Evolutionary conservation across 2,888 invertebrate genomes (phyloP).

Genomic region (Heteromurus nitidus): DNA sequence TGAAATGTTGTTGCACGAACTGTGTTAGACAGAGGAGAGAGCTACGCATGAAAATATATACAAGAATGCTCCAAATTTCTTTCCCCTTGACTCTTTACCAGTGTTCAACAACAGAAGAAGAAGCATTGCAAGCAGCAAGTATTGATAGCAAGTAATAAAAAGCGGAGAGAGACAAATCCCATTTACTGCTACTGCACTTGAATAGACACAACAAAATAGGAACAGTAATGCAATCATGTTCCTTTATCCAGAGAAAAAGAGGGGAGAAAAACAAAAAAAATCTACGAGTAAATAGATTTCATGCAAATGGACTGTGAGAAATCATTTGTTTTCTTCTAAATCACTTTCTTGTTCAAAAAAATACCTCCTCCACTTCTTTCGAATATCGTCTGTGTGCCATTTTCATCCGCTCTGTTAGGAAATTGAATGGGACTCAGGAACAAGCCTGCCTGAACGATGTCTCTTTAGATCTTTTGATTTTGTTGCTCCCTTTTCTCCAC

Average conservation of each 20-base stretch:
- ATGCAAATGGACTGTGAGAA: constrained; percentile 67
- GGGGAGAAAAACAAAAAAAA: constrained; percentile 31
- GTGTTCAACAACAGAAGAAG: no score
- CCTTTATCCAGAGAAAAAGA: constrained; percentile 2
- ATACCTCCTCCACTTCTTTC: constrained; percentile 16
- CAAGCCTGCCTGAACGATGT: constrained; percentile 11
- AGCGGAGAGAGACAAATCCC: constrained; percentile 30
- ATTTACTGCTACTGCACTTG: constrained; percentile 33
- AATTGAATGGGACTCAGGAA: constrained; percentile 48
- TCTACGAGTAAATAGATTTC: constrained; percentile 54
- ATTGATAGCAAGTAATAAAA: constrained; percentile 41
- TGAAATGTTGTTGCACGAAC: no score
- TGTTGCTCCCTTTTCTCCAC: not conserved
- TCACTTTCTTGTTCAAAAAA: constrained; percentile 59
- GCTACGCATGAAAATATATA: no score
- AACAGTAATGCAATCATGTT: constrained; percentile 31
- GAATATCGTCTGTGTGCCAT: not conserved
- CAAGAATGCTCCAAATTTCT: no score
- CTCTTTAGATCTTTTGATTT: constrained; percentile 24
- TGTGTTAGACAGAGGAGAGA: no score
- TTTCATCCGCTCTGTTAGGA: constrained; percentile 32
- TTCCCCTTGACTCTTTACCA: no score
- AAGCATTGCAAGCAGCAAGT: no score
- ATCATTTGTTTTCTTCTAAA: constrained; percentile 65
- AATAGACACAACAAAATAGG: constrained; percentile 17